Conservation (phyloP, 2,113 vertebrate genomes). For the Boleophthalmus pectinirostris region DNA sequence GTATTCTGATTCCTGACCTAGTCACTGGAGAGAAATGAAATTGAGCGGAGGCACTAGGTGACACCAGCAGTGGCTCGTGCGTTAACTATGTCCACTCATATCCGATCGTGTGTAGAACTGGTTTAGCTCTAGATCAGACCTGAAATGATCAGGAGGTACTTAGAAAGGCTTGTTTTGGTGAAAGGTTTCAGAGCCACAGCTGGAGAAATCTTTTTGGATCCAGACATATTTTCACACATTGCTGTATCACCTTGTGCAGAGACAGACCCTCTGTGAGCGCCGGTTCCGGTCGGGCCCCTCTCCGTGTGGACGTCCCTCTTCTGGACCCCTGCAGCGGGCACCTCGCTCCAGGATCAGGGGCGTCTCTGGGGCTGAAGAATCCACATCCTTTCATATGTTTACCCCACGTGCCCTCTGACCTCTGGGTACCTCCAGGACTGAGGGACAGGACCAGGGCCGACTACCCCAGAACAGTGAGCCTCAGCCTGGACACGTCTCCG, state of each 20-base stretch:
- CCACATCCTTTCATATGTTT: slow-evolving; percentile 56
- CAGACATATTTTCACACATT: no score
- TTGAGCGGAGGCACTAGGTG: no score
- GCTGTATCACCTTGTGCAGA: background rate
- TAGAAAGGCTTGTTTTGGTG: no score
- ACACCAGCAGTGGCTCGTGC: no score
- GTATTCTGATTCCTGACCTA: no score
- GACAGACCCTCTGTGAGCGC: slow-evolving; percentile 7
- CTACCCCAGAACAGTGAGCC: slow-evolving; percentile 11
- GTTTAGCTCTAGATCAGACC: no score
- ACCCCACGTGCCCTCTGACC: slow-evolving; percentile 41
- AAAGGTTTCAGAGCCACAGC: no score
- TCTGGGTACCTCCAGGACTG: slow-evolving; percentile 29
- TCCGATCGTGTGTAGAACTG: no score
- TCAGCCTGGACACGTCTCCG: slow-evolving; percentile 45
- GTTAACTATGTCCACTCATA: no score
- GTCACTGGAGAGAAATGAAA: no score
- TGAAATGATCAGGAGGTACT: no score
- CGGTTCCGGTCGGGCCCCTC: slow-evolving; percentile 53
- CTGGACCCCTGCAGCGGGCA: slow-evolving; percentile 67
- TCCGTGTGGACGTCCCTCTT: slow-evolving; percentile 59
- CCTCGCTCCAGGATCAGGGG: slow-evolving; percentile 68
- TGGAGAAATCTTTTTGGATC: no score
- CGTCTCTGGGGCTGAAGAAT: slow-evolving; percentile 55
- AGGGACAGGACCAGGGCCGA: slow-evolving; percentile 45